Conservation (phyloP, 2,113 vertebrate species). For the rabbit (Oryctolagus cuniculus) region mOryCun1.1 NC_091448.1:55923001-55923500, state of each 20-base stretch:
- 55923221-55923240: not conserved
- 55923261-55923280: not conserved
- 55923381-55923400: not conserved
- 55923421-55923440: not conserved
- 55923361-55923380: not conserved
- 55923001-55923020: not conserved
- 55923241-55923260: not conserved
- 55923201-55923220: not conserved
- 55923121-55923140: not conserved
- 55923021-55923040: not conserved
- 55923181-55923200: not conserved
- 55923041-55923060: not conserved
- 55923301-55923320: not conserved
- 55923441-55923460: not conserved
- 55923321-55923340: not conserved
- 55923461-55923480: not conserved
- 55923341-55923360: not conserved
- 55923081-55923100: not conserved
- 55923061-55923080: not conserved
- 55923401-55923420: not conserved
- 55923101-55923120: not conserved
- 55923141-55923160: not conserved
- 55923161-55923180: not conserved
- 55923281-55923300: not conserved
- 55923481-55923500: no score